Evolutionary conservation across 2,113 vertebrate species (phyloP).

Genomic region (Prunella himalayana): DNA sequence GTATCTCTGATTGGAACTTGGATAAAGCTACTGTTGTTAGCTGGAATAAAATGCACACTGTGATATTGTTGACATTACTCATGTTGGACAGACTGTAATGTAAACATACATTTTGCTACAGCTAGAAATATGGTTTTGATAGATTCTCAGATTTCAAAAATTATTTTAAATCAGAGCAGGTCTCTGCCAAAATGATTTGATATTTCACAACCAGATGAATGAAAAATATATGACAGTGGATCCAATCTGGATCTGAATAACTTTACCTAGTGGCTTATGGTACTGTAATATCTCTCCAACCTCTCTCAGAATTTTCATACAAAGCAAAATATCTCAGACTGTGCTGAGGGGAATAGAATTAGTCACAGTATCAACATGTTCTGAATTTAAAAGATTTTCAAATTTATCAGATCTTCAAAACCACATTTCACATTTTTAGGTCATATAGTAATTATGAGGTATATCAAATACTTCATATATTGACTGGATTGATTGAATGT

Average conservation of each 20-base stretch:
- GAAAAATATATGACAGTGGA: slow-evolving; percentile 61
- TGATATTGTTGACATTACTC: slow-evolving; percentile 68
- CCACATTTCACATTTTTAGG: slow-evolving; percentile 58
- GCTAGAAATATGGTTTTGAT: slow-evolving; percentile 73
- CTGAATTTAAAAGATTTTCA: slow-evolving; percentile 43
- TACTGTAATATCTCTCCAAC: not conserved
- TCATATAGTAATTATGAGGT: slow-evolving; percentile 48
- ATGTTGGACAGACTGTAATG: slow-evolving; percentile 64
- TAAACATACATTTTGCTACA: slow-evolving; percentile 68
- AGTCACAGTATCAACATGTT: slow-evolving; percentile 40
- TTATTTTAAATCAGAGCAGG: slow-evolving; percentile 56
- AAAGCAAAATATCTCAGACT: slow-evolving; percentile 27
- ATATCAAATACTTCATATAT: slow-evolving; percentile 33
- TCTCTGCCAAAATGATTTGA: slow-evolving; percentile 55
- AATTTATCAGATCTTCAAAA: slow-evolving; percentile 64
- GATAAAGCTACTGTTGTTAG: slow-evolving; percentile 63
- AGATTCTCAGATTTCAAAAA: slow-evolving; percentile 67
- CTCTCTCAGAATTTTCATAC: slow-evolving; percentile 27
- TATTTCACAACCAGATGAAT: slow-evolving; percentile 64
- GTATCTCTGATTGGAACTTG: slow-evolving; percentile 63
- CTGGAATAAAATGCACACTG: slow-evolving; percentile 49
- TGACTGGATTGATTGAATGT: slow-evolving; percentile 21
- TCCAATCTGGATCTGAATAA: slow-evolving; percentile 46
- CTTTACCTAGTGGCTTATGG: slow-evolving; percentile 40
- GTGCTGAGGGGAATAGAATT: slow-evolving; percentile 31